Conservation (phyloP, 1,140 invertebrate species). For the Leptinotarsa undecemlineata region DNA sequence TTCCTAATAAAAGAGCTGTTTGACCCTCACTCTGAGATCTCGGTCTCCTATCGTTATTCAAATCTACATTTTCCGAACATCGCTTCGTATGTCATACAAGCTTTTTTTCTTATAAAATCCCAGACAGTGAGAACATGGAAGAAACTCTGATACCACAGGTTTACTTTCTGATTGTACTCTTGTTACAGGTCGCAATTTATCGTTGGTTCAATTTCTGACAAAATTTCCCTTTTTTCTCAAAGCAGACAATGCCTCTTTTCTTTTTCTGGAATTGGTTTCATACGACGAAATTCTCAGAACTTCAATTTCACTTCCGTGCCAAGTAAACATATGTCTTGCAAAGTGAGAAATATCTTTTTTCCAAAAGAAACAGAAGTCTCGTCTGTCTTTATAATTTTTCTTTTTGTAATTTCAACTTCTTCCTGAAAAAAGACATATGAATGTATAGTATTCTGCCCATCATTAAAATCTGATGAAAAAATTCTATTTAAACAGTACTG, state of each 20-base stretch:
- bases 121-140: constrained; percentile 33
- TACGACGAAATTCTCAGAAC: constrained; percentile 2
- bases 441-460: too few species aligned
- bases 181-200: constrained; percentile 29
- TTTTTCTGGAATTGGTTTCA: neutral
- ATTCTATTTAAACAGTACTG: too few species aligned
- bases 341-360: constrained; percentile 18
- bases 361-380: neutral
- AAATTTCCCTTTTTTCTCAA: constrained; percentile 29
- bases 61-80: constrained; percentile 6
- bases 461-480: too few species aligned
- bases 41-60: neutral
- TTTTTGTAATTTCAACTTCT: too few species aligned
- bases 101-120: constrained; percentile 29
- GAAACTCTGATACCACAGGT: neutral
- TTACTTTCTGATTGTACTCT: constrained; percentile 15
- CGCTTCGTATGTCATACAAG: constrained; percentile 30
- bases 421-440: too few species aligned
- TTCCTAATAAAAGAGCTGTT: neutral
- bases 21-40: neutral
- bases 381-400: too few species aligned
- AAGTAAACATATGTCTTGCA: constrained; percentile 18
- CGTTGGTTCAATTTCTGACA: constrained; percentile 24
- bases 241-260: neutral
- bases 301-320: constrained; percentile 14